Conservation (phyloP, 2,888 invertebrate species). For the Chymomyza caudatula region DNA sequence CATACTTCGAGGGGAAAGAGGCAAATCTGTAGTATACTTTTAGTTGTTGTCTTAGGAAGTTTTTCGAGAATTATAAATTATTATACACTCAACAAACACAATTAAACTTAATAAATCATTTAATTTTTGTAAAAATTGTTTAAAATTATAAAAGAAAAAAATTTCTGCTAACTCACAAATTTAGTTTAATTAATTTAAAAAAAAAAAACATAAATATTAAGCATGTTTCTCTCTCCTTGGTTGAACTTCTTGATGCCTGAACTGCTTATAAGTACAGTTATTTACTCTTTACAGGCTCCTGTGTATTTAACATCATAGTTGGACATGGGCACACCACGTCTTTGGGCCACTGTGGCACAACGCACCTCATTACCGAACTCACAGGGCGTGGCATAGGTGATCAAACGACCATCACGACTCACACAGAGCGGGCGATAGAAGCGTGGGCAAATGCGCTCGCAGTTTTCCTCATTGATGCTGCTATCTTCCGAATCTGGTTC, state of each 20-base stretch:
- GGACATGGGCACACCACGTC: slow-evolving; percentile 21
- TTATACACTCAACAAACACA: no score
- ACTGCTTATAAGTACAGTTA: neutral
- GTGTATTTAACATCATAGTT: slow-evolving; percentile 36
- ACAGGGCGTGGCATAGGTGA: slow-evolving; percentile 52
- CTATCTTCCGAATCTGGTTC: neutral
- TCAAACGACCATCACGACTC: slow-evolving; percentile 25
- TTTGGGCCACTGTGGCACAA: slow-evolving; percentile 38
- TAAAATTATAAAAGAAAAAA: neutral
- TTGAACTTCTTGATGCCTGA: neutral
- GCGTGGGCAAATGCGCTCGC: slow-evolving; percentile 58
- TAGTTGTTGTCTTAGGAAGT: no score
- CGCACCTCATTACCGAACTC: slow-evolving; percentile 53
- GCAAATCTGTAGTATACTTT: no score
- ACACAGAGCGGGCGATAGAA: slow-evolving; percentile 57
- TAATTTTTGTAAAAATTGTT: neutral
- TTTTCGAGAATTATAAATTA: no score
- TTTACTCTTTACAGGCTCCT: slow-evolving; percentile 19
- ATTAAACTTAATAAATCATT: neutral
- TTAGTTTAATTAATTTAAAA: neutral
- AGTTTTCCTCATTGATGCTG: slow-evolving; percentile 30
- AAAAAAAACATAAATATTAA: no score
- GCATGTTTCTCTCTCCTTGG: neutral
- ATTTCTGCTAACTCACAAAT: neutral
- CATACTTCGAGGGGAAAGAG: no score